phyloP scores from a whole-genome alignment of 2,797 vertebrate genomes.

The Notolabrus celidotus region DNA sequence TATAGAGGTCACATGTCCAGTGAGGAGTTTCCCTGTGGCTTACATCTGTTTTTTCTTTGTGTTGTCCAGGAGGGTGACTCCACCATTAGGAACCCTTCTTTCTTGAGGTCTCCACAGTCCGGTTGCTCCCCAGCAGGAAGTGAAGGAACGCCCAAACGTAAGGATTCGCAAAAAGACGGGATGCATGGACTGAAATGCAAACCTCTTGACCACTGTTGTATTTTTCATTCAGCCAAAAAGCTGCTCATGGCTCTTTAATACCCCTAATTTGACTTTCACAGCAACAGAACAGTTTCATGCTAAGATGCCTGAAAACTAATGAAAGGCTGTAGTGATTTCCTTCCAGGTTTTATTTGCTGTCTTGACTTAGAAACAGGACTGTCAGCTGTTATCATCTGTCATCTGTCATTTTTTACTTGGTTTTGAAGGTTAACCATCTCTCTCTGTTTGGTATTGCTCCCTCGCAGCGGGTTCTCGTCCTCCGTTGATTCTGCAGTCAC shows the following conservation, averaged over 20 bases:
- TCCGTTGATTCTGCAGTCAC: conserved; percentile 93
- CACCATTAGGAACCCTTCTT: conserved; percentile 91
- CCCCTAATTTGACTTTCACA: background rate
- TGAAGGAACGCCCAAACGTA: conserved; percentile 96
- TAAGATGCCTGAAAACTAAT: background rate
- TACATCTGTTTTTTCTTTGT: conserved; percentile 47
- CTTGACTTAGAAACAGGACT: background rate
- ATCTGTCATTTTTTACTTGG: background rate
- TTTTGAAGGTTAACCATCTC: conserved; percentile 10
- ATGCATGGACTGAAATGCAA: background rate
- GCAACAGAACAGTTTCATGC: conserved; percentile 7
- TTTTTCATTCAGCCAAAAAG: conserved; percentile 20
- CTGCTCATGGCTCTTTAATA: background rate
- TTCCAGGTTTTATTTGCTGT: background rate
- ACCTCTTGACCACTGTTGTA: background rate
- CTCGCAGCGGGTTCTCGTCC: conserved; percentile 90
- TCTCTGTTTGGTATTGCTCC: conserved; percentile 23
- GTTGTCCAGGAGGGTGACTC: conserved; percentile 91
- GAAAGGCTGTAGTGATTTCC: background rate
- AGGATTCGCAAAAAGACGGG: conserved; percentile 33
- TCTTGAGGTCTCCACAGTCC: conserved; percentile 94
- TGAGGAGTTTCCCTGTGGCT: conserved; percentile 15
- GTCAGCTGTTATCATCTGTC: background rate
- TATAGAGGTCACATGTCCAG: background rate
- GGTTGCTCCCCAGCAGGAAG: conserved; percentile 95